phyloP scores from a whole-genome alignment of 2,113 vertebrate genomes.

The Pachypanchax playfairii region DNA sequence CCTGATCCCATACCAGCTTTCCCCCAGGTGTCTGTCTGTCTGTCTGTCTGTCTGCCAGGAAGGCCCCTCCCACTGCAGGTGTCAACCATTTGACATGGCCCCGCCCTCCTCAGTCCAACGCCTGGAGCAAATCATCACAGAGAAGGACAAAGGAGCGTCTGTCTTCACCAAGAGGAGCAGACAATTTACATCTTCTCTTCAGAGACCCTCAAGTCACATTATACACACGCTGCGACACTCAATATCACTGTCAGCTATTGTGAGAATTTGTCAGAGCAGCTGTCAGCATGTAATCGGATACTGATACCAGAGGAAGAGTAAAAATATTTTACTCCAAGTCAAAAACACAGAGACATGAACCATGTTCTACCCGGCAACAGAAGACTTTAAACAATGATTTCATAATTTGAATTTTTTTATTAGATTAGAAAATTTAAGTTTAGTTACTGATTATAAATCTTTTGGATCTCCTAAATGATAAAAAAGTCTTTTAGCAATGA shows the following conservation, averaged over 20 bases:
- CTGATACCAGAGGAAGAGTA: slow-evolving; percentile 36
- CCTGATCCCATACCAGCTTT: slow-evolving; percentile 51
- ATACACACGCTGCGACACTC: slow-evolving; percentile 4
- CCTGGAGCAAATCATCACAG: slow-evolving; percentile 37
- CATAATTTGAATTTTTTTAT: no score
- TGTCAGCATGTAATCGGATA: slow-evolving; percentile 35
- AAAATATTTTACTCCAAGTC: slow-evolving; percentile 29
- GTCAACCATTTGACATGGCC: slow-evolving; percentile 56
- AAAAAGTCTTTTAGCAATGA: no score
- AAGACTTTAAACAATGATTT: no score
- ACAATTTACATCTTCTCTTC: slow-evolving; percentile 38
- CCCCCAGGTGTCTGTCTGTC: slow-evolving; percentile 50
- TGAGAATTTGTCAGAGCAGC: slow-evolving; percentile 17
- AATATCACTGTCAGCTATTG: slow-evolving; percentile 30
- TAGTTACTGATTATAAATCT: no score
- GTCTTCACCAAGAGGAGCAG: slow-evolving; percentile 47
- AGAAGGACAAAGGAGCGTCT: slow-evolving; percentile 65
- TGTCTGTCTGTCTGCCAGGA: no score
- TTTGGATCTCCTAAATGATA: no score
- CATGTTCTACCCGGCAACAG: no score
- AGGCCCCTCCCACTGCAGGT: slow-evolving; percentile 62
- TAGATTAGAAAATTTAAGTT: no score
- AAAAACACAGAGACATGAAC: no score
- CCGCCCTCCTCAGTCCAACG: slow-evolving; percentile 10
- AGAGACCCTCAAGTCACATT: slow-evolving; percentile 25